Evolutionary conservation across 2,113 vertebrate genomes (phyloP).

Genomic region (Megalops atlanticus): DNA sequence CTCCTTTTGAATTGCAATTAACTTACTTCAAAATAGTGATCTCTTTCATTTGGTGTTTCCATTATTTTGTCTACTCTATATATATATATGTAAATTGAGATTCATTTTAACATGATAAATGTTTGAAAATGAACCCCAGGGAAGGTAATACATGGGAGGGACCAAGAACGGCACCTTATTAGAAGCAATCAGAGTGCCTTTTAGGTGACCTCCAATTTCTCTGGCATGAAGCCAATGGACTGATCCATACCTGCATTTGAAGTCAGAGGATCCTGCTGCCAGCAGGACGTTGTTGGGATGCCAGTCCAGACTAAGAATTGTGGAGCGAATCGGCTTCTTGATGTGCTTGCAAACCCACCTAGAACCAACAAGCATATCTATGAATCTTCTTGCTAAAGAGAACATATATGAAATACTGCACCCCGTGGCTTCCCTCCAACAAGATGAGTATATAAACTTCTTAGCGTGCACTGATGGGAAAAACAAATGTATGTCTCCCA

Average conservation of each 20-base stretch:
- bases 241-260: slow-evolving; percentile 87
- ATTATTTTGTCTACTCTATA: not conserved
- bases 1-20: too few species aligned
- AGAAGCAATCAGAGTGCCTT: not conserved
- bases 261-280: slow-evolving; percentile 93
- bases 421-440: not conserved
- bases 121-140: too few species aligned
- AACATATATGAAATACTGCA: not conserved
- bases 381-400: not conserved
- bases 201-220: not conserved
- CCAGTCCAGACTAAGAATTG: slow-evolving; percentile 94
- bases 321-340: slow-evolving; percentile 97
- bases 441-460: not conserved
- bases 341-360: slow-evolving; percentile 99
- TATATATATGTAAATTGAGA: too few species aligned
- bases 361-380: not conserved
- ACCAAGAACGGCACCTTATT: not conserved
- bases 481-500: not conserved
- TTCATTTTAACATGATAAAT: too few species aligned
- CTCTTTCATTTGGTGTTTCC: too few species aligned
- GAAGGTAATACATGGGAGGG: not conserved
- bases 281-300: slow-evolving; percentile 93
- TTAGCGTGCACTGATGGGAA: not conserved
- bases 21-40: too few species aligned
- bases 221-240: not conserved